Percentiles rank a stretch among this genome's conserved stretches.
phyloP scores from a whole-genome alignment of 2,797 vertebrate species.

The Eurystomus glaucurus region DNA sequence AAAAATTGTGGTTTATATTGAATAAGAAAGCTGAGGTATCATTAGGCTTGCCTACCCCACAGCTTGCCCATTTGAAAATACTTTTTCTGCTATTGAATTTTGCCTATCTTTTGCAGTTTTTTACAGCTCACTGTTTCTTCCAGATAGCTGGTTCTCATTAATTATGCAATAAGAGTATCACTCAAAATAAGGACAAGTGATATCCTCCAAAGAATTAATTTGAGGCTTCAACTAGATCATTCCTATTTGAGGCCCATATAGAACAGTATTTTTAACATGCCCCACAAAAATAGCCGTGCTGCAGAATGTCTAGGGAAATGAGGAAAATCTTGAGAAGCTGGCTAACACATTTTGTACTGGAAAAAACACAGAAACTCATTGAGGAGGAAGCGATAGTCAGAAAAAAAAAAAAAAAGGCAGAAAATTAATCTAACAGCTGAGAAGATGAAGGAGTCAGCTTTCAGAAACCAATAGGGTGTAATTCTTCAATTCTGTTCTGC shows the following conservation, averaged over 20 bases:
- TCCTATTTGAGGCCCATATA: not conserved
- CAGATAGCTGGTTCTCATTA: constrained; percentile 33
- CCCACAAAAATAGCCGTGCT: not conserved
- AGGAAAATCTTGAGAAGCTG: constrained; percentile 23
- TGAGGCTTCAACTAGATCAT: not conserved
- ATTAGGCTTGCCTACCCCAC: not conserved
- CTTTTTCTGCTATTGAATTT: not conserved
- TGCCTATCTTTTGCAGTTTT: not conserved
- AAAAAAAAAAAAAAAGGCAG: not conserved
- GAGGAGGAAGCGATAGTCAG: not conserved
- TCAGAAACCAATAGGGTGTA: not conserved
- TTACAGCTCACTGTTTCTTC: not conserved
- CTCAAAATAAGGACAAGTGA: constrained; percentile 21
- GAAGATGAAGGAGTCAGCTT: not conserved
- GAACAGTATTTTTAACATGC: constrained; percentile 31
- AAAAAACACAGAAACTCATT: constrained; percentile 10
- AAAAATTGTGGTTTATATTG: not conserved
- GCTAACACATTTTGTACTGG: not conserved
- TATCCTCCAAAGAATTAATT: constrained; percentile 30
- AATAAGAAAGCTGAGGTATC: not conserved
- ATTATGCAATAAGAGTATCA: not conserved
- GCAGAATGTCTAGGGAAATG: constrained; percentile 8
- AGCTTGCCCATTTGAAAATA: not conserved
- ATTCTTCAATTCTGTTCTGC: not conserved
- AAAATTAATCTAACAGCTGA: not conserved